A percentile compares a stretch with the other conserved stretches of the same genome.
phyloP scores from a whole-genome alignment of 2,888 invertebrate species.

The Polyommatus icarus region DNA sequence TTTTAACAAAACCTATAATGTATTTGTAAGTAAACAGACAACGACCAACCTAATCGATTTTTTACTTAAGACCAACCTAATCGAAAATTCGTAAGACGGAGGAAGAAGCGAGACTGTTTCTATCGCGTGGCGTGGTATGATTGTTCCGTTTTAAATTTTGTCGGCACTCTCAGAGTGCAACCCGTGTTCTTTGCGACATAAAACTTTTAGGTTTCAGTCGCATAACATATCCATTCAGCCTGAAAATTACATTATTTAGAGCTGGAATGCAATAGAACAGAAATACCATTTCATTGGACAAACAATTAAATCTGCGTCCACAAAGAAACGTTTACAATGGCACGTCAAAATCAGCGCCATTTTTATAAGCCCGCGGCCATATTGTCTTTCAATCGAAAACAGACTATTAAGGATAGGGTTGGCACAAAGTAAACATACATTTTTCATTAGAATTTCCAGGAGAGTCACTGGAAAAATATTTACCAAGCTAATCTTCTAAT shows the following conservation, averaged over 20 bases:
- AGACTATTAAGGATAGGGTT: slow-evolving; percentile 24
- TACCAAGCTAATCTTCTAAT: too few species aligned
- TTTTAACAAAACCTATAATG: too few species aligned
- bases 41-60: too few species aligned
- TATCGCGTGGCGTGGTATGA: too few species aligned
- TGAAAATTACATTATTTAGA: slow-evolving; percentile 6
- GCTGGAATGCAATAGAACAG: slow-evolving; percentile 6
- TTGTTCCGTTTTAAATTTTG: too few species aligned
- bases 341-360: slow-evolving; percentile 39
- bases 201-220: neutral
- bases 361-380: slow-evolving; percentile 49
- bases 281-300: slow-evolving; percentile 20
- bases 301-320: slow-evolving; percentile 24
- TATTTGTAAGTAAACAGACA: too few species aligned
- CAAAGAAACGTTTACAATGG: slow-evolving; percentile 43
- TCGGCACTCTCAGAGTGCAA: too few species aligned
- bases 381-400: slow-evolving; percentile 53
- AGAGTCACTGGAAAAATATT: too few species aligned
- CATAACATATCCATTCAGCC: neutral
- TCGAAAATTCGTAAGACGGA: too few species aligned
- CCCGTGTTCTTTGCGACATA: neutral
- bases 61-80: too few species aligned
- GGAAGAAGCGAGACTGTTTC: too few species aligned
- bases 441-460: neutral
- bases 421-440: neutral